phyloP scores from a whole-genome alignment of 2,113 vertebrate genomes.

The Pseudopipra pipra region DNA sequence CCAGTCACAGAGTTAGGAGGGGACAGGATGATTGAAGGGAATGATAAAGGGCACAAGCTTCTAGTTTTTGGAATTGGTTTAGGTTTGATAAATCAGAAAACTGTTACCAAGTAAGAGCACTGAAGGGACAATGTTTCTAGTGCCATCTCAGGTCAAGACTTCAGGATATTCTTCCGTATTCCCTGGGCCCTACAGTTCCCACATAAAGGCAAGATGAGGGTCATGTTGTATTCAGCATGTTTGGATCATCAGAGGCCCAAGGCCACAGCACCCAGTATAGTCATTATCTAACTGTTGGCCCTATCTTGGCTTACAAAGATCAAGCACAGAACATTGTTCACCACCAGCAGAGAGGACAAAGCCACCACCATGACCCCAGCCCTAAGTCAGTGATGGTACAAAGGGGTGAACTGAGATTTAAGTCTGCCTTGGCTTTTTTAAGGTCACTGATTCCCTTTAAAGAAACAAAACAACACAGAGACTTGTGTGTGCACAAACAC shows the following conservation, averaged over 20 bases:
- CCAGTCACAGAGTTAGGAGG: neutral
- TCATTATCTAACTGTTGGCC: neutral
- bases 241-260: neutral
- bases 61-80: neutral
- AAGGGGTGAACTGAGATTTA: neutral
- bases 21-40: neutral
- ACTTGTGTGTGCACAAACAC: neutral
- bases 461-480: neutral
- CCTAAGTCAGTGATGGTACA: neutral
- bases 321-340: neutral
- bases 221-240: neutral
- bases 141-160: neutral
- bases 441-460: neutral
- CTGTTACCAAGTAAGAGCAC: neutral
- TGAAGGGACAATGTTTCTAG: neutral
- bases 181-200: neutral
- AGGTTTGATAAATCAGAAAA: neutral
- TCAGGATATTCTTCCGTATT: neutral
- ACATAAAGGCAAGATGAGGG: neutral
- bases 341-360: neutral
- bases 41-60: neutral
- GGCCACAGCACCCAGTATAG: neutral
- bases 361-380: neutral
- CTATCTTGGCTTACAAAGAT: neutral
- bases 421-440: neutral